Evolutionary conservation across 2,797 vertebrate species (phyloP).

Genomic region (Hirundo rustica): DNA sequence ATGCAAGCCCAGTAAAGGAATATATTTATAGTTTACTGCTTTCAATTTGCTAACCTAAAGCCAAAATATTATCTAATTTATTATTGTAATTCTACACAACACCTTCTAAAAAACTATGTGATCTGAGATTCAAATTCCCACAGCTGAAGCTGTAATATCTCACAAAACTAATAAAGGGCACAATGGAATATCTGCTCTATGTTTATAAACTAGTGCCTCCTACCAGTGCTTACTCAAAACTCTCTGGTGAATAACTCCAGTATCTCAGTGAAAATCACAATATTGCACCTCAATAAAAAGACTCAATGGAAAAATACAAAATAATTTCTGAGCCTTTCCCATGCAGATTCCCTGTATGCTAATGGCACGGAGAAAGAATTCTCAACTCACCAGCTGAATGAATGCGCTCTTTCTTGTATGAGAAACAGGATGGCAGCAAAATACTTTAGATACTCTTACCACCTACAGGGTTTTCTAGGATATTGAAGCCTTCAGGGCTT

Average conservation of each 20-base stretch:
- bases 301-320: not conserved
- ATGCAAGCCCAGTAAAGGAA: slow-evolving; percentile 71
- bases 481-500: not conserved
- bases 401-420: not conserved
- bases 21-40: not conserved
- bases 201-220: not conserved
- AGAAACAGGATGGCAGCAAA: slow-evolving; percentile 13
- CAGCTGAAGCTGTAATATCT: not conserved
- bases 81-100: not conserved
- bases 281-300: not conserved
- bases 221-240: not conserved
- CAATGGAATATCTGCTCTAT: not conserved
- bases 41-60: not conserved
- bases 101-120: not conserved
- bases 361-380: not conserved
- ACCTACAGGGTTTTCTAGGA: not conserved
- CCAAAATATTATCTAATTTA: not conserved
- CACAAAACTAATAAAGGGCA: not conserved
- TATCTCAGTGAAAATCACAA: not conserved
- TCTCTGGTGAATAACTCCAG: not conserved
- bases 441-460: slow-evolving; percentile 4
- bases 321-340: not conserved
- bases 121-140: not conserved
- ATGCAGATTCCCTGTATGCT: not conserved
- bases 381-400: not conserved